Base-by-base conservation (phyloP, 1,140 invertebrate genomes). In the Anastrepha ludens region DNA sequence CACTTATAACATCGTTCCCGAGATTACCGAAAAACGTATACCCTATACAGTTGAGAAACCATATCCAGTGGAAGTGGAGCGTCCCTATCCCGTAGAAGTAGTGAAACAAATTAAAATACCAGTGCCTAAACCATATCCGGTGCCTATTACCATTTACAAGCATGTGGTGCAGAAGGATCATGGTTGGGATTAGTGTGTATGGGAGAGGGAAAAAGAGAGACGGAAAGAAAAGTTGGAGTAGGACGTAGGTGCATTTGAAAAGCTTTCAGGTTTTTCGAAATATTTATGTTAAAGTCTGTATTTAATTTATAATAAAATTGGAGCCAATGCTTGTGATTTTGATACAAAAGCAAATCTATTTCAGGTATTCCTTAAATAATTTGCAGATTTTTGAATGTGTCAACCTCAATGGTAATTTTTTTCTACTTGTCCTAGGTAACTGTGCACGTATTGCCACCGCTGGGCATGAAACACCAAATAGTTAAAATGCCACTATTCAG, bases 141-240 rank as follows among this genome's bases (percentile, higher is more conserved):
- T 97, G 86, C 96, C 96, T 89, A 95, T 96, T n/a, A 96, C 96
- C 5, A 96, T 97, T 81, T 97, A 97, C 94, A 97, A 97, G 93
- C 96, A 97, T 93, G 95, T 97, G 89, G 96, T 96, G 94, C 96
- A 96, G 91, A 91, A 91, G 70, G 91, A 93, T 60, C 95, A 96
- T 92, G 95, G 95, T 88, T 92, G 92, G 92, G 87, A 89, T 87
- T 87, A 59, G 58, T 55, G 3, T 20, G 29, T 86, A 41, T 44
- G 50, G 74, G 74, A 11, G 8, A 60, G 55, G 9, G 39, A 74
- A 2, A 29, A 44, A 20, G 15, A 20, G 29, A 8, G 29, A n/a
- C 41, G 13, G 5, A 29, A 2, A 11, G 20, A 85, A 3, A 20
- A 85, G 2, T 58, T 39, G 50, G 20, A 74, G 15, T 44, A 47